A percentile compares a stretch with the other conserved stretches of the same genome.
Evolutionary conservation across 2,113 vertebrate species (phyloP).

Genomic region (Okapia johnstoni): DNA sequence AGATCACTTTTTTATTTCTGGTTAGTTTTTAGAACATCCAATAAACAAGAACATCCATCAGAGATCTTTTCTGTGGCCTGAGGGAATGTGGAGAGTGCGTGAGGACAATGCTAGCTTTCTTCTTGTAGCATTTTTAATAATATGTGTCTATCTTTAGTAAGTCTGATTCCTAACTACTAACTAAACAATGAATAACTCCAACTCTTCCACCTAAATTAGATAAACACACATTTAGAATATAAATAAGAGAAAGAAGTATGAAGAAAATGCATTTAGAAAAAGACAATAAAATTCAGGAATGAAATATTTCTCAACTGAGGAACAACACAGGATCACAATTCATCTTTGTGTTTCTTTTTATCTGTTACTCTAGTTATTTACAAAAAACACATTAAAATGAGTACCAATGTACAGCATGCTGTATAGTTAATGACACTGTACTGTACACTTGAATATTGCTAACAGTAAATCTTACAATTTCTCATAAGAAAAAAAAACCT

Average conservation of each 20-base stretch:
- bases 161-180: not conserved
- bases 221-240: not conserved
- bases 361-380: not conserved
- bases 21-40: not conserved
- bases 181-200: conserved; percentile 11
- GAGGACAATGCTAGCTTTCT: not conserved
- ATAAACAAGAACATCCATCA: not conserved
- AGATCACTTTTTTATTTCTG: not conserved
- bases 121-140: not conserved
- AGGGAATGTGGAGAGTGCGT: not conserved
- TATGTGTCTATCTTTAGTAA: not conserved
- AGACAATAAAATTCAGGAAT: not conserved
- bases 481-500: not conserved
- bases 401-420: not conserved
- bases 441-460: not conserved
- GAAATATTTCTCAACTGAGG: not conserved
- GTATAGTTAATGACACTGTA: not conserved
- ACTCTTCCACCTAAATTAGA: not conserved
- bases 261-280: conserved; percentile 2
- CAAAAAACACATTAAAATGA: not conserved
- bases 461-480: not conserved
- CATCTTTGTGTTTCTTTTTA: not conserved
- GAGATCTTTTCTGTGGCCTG: not conserved
- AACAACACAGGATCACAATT: not conserved
- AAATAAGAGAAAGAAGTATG: not conserved